These are phyloP conservation scores for Alexandromys fortis DNA, from an alignment of 2,113 vertebrate species.

Conservation along the genomic window DNA sequence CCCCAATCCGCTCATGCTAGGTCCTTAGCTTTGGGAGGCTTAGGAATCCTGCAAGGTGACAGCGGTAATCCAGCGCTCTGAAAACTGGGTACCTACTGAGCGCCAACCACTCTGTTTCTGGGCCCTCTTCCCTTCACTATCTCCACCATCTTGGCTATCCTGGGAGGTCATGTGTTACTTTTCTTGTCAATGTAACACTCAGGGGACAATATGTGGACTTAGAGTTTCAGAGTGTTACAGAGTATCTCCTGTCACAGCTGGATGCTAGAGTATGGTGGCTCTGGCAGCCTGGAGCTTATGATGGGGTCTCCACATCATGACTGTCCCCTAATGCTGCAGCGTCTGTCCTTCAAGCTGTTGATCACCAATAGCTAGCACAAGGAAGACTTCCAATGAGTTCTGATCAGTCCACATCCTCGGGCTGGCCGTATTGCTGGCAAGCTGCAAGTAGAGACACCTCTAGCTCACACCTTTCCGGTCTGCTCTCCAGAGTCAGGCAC, in stretches of 20 bases:
- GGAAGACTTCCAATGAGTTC: background rate
- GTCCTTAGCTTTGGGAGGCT: background rate
- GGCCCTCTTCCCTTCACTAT: background rate
- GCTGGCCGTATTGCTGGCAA: no score
- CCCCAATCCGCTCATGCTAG: background rate
- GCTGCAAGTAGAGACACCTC: background rate
- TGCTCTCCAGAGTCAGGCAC: background rate
- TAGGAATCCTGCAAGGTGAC: background rate
- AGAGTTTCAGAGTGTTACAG: background rate
- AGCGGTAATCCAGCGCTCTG: rapidly evolving
- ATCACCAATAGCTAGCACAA: background rate
- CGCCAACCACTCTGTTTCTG: background rate
- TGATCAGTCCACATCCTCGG: background rate
- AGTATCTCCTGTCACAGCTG: background rate
- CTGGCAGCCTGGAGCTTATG: background rate
- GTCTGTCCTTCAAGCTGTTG: background rate
- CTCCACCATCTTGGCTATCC: background rate
- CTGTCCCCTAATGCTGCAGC: background rate
- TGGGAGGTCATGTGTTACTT: background rate
- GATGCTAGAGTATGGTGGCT: background rate
- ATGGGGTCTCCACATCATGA: no score
- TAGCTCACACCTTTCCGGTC: background rate
- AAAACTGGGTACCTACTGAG: background rate
- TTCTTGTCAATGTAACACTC: background rate
- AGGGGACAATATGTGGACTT: background rate